Evolutionary conservation across 2,888 invertebrate species (phyloP), one percentile per base, ranked within the genome.

Genomic region (Cryptosula pallasiana): DNA sequence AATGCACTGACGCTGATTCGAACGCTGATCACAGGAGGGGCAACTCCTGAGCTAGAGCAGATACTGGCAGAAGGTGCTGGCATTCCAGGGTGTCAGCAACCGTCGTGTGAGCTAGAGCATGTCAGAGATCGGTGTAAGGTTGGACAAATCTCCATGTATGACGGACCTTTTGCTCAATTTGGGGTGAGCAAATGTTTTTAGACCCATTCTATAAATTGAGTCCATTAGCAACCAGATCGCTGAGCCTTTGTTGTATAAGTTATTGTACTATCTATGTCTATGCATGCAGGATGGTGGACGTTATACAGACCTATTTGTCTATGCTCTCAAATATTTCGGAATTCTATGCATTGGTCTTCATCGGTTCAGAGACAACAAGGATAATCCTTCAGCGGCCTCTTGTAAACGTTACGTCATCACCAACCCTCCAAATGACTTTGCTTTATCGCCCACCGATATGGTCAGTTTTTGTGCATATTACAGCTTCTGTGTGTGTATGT

Each of bases 401-500:
- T 94, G 94, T 86, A 96, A 96, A 87, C 90, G 97, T 86, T 98
- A 96, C 87, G 97, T 97, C 85, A 95, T 97, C 86, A 97, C 97
- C 74, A 97, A 97, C 89, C 97, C 97, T 82, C 95, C 96, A 72
- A 94, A 95, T 87, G 96, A 97, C 88, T 94, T 97, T 87, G 91
- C 92, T 78, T 87, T 97, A 86, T 88, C 95, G 86, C 94, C 93
- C 78, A 94, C 95, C 78, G 97, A 97, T 34, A 71, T 70, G 70
- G 70, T 70, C 34, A 54, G 70, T 23, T 5, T n/a, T n/a, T n/a
- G n/a, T n/a, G n/a, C n/a, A n/a, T 69, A 55, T 45, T 45, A 13
- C 9, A 13, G 20, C 45, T 45, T 45, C 20, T 13, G 9, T 13
- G 45, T 45, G 45, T 13, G 20, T 45, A 13, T 45, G 20, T 20